A percentile compares a stretch with the other conserved stretches of the same genome.
Conservation (phyloP, 2,113 vertebrate species). For the Tyto alba region DNA sequence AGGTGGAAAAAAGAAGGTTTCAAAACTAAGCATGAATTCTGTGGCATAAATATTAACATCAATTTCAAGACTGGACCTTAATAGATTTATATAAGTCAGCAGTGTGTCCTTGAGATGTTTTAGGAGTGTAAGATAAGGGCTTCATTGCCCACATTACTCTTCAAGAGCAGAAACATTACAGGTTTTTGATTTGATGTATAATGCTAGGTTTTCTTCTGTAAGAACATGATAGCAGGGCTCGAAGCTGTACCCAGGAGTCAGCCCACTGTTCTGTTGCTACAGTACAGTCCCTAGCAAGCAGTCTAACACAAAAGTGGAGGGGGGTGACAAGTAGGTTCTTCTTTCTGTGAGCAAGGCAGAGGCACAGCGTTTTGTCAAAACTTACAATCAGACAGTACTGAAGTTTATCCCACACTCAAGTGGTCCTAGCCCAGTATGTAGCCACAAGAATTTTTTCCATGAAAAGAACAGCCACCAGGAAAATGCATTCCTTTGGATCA, state of each 20-base stretch:
- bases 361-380: background rate
- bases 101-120: background rate
- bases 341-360: background rate
- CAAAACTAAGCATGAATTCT: background rate
- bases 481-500: background rate
- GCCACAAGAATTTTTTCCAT: background rate
- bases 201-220: background rate
- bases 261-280: background rate
- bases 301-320: background rate
- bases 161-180: background rate
- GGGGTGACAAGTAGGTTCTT: background rate
- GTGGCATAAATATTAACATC: background rate
- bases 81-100: background rate
- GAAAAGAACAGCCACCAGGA: background rate
- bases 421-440: background rate
- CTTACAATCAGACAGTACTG: background rate
- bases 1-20: background rate
- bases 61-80: background rate
- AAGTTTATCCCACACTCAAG: background rate
- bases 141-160: background rate
- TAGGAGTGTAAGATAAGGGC: background rate
- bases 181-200: background rate
- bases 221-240: background rate
- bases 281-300: background rate
- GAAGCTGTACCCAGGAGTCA: background rate